Percentiles rank a stretch among this genome's conserved stretches.
Evolutionary conservation across 1,140 invertebrate genomes (phyloP).

Genomic region (Eurosta solidaginis): DNA sequence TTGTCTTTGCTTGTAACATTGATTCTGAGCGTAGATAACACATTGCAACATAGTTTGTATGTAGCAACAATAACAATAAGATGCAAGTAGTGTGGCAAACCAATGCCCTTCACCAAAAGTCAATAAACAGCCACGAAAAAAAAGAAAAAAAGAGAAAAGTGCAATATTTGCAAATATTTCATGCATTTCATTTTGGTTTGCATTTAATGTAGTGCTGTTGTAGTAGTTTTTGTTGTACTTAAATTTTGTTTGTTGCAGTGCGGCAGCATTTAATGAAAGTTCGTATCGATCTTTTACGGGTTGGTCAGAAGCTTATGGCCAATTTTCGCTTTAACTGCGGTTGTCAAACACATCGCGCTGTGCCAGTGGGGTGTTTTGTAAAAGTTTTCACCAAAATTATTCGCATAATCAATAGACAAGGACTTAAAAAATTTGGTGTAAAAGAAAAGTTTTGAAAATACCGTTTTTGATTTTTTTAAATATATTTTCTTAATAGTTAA

Average conservation of each 20-base stretch:
- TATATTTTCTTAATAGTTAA: too few species aligned
- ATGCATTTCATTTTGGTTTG: slow-evolving; percentile 19
- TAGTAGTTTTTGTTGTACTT: too few species aligned
- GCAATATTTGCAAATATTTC: not conserved
- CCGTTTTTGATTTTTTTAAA: too few species aligned
- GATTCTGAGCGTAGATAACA: not conserved
- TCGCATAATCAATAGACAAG: too few species aligned
- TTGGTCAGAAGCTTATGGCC: not conserved
- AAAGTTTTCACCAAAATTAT: too few species aligned
- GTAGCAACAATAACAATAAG: too few species aligned
- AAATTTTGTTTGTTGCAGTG: too few species aligned
- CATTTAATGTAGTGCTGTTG: slow-evolving; percentile 26
- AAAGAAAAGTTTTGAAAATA: too few species aligned
- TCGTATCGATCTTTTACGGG: slow-evolving; percentile 1
- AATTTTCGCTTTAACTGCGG: too few species aligned
- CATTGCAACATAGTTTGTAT: not conserved
- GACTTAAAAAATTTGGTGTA: too few species aligned
- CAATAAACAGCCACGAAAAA: not conserved
- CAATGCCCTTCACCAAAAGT: not conserved
- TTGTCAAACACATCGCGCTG: too few species aligned
- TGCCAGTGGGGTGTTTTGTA: too few species aligned
- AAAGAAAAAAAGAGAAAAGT: not conserved
- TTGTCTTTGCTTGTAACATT: not conserved
- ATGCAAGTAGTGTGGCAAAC: not conserved
- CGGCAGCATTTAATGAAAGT: slow-evolving; percentile 18